Conservation (phyloP, 23 tunicate genomes). For the Clavelina lepadiformis region DNA sequence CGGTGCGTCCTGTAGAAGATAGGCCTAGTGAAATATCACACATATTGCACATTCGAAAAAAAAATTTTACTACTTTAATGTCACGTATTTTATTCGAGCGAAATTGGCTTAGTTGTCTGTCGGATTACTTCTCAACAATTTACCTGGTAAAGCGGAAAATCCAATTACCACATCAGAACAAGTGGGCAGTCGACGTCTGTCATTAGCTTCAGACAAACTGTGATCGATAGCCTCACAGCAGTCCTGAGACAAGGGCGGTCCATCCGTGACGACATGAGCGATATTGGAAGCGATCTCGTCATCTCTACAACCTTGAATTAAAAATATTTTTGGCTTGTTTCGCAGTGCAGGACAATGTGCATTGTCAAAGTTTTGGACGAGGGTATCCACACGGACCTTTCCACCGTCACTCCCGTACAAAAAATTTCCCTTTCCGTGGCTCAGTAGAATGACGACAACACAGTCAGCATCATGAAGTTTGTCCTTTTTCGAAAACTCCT, state of each 20-base stretch:
- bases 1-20: constrained; percentile 38
- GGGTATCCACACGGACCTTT: constrained; percentile 8
- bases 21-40: too few relatives aligned
- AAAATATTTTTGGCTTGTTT: constrained; percentile 73
- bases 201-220: too few relatives aligned
- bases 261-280: constrained; percentile 2
- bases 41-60: too few relatives aligned
- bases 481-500: constrained; percentile 13
- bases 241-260: constrained; percentile 2
- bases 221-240: not conserved
- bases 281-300: too few relatives aligned
- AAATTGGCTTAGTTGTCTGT: not conserved
- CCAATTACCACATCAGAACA: not conserved
- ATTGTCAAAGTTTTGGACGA: constrained; percentile 57
- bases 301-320: constrained; percentile 54
- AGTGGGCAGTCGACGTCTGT: not conserved
- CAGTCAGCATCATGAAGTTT: constrained; percentile 24
- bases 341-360: constrained; percentile 47
- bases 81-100: too few relatives aligned
- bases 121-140: not conserved
- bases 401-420: constrained; percentile 62
- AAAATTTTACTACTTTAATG: too few relatives aligned
- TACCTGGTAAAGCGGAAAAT: not conserved
- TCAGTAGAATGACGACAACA: constrained; percentile 32
- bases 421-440: constrained; percentile 28